These are phyloP conservation scores for Tetragonisca angustula DNA, from an alignment of 2,888 invertebrate species.

Conservation along the genomic window DNA sequence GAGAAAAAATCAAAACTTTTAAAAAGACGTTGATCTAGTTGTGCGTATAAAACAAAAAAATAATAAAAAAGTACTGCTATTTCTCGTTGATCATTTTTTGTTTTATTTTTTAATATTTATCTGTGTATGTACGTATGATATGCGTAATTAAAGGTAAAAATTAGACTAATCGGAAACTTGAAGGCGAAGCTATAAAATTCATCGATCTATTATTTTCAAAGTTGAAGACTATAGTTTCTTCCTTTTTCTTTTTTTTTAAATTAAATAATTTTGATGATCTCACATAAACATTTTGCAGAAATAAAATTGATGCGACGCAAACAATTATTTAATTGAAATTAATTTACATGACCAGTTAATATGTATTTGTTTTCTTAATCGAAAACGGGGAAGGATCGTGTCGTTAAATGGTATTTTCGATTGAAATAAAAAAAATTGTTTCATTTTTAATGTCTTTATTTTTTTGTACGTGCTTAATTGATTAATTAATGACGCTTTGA, in stretches of 20 bases:
- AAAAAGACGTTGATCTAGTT: constrained; percentile 42
- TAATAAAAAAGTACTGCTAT: constrained; percentile 24
- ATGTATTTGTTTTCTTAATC: neutral
- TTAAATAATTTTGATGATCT: neutral
- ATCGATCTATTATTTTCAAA: too few relatives aligned
- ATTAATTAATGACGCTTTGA: constrained; percentile 54
- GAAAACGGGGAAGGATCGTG: neutral
- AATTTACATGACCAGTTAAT: neutral
- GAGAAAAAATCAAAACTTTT: constrained; percentile 46
- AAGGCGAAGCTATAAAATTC: neutral
- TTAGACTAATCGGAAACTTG: constrained; percentile 19
- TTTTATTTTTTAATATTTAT: constrained; percentile 41
- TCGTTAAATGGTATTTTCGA: neutral
- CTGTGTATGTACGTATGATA: constrained; percentile 29
- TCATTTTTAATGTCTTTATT: neutral
- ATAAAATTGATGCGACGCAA: constrained; percentile 5
- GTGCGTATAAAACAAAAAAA: constrained; percentile 38
- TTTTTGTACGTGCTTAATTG: constrained; percentile 13
- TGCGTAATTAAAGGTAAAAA: constrained; percentile 30
- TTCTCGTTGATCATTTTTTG: constrained; percentile 33
- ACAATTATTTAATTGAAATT: neutral
- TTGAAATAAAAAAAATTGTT: neutral
- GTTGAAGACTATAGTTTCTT: neutral
- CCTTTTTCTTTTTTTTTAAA: neutral
- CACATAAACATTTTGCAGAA: neutral